These are phyloP conservation scores for Sardina pilchardus DNA, from an alignment of 2,113 vertebrate species.

Conservation along the genomic window DNA sequence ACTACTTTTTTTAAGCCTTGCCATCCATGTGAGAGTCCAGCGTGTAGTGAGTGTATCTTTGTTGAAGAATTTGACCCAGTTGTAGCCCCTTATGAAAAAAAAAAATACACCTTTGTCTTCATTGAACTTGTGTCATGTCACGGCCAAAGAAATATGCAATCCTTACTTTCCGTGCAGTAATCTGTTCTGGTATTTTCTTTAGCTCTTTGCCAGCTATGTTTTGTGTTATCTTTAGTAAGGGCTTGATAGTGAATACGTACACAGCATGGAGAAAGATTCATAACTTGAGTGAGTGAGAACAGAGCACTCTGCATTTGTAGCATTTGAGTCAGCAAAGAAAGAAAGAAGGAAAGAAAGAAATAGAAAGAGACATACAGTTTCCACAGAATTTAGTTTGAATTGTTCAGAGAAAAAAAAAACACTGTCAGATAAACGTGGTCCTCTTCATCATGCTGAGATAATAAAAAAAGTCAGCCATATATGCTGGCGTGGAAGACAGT, in stretches of 20 bases:
- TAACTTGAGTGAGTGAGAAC: not conserved
- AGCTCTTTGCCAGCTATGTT: not conserved
- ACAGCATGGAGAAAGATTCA: not conserved
- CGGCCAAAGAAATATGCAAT: not conserved
- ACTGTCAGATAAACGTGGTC: not conserved
- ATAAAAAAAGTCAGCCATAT: not conserved
- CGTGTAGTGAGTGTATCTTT: conserved; percentile 5
- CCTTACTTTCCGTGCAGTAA: not conserved
- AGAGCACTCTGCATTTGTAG: not conserved
- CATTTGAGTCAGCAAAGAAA: not conserved
- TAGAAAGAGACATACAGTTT: not conserved
- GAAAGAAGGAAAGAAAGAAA: not conserved
- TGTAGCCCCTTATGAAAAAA: not conserved
- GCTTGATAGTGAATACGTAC: not conserved
- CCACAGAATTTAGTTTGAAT: not conserved
- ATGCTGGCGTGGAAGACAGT: not conserved
- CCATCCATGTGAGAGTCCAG: conserved; percentile 14
- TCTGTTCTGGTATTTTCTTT: not conserved
- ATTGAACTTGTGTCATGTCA: conserved; percentile 22
- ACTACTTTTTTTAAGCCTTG: not conserved
- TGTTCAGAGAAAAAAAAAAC: not conserved
- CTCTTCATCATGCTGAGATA: not conserved
- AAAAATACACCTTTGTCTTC: conserved; percentile 18
- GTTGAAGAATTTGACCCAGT: conserved; percentile 11
- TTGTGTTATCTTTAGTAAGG: not conserved